Percentiles rank a stretch among this genome's conserved stretches.
These are phyloP conservation scores for Acleris emargana DNA, from an alignment of 2,888 invertebrate genomes.

Conservation along the genomic window DNA sequence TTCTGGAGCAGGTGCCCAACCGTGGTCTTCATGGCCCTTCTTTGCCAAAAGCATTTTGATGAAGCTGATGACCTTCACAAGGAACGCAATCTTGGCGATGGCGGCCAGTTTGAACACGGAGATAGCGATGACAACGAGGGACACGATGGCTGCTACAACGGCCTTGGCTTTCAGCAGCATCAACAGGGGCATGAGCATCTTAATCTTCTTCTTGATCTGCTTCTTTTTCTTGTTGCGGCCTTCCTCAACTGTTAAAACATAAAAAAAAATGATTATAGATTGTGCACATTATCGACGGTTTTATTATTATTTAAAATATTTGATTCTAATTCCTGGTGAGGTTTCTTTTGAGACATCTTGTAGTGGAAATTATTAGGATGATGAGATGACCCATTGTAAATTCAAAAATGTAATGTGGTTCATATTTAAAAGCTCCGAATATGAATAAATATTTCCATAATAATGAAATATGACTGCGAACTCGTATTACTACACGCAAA, in stretches of 20 bases:
- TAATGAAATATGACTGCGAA: too few relatives aligned
- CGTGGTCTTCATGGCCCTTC: slow-evolving; percentile 64
- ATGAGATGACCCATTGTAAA: too few relatives aligned
- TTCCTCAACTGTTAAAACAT: slow-evolving; percentile 62
- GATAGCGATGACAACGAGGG: slow-evolving; percentile 87
- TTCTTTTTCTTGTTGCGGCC: slow-evolving; percentile 90
- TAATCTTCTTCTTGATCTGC: slow-evolving; percentile 80
- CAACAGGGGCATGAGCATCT: slow-evolving; percentile 77
- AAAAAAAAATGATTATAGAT: too few relatives aligned
- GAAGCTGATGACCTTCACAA: slow-evolving; percentile 67
- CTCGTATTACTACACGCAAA: too few relatives aligned
- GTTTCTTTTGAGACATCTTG: too few relatives aligned
- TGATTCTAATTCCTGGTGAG: too few relatives aligned
- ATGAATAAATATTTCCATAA: too few relatives aligned
- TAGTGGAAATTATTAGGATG: too few relatives aligned
- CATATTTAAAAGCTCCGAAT: too few relatives aligned
- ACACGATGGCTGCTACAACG: slow-evolving; percentile 85
- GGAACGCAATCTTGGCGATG: slow-evolving; percentile 90
- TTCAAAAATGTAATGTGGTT: too few relatives aligned
- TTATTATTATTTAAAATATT: too few relatives aligned
- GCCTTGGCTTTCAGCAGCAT: slow-evolving; percentile 87
- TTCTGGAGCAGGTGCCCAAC: slow-evolving; percentile 53
- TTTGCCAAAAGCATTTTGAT: slow-evolving; percentile 72
- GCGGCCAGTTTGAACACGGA: slow-evolving; percentile 89
- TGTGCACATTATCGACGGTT: too few relatives aligned